A percentile compares a stretch with the other conserved stretches of the same genome.
Conservation (phyloP, 2,797 vertebrate species). For the Platalea minor region DNA sequence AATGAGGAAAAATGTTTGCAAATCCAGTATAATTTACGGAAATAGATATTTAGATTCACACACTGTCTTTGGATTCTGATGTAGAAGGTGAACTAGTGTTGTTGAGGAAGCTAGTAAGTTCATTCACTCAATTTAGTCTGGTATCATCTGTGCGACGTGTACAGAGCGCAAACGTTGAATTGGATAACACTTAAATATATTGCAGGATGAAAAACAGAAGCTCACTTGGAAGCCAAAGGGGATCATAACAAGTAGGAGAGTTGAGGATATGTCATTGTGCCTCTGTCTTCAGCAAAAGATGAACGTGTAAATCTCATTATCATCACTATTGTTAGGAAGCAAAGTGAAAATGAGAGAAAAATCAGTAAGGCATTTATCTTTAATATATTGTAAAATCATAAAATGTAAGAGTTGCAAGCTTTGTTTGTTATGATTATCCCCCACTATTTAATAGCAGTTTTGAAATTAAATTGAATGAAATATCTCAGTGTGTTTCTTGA, state of each 20-base stretch:
- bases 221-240: background rate
- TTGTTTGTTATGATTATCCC: background rate
- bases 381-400: background rate
- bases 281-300: background rate
- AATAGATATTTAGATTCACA: background rate
- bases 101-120: background rate
- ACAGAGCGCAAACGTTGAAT: background rate
- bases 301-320: background rate
- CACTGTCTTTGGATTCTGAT: background rate
- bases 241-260: background rate
- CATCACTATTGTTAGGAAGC: background rate
- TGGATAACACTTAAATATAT: background rate
- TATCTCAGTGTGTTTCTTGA: background rate
- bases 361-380: background rate
- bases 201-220: background rate
- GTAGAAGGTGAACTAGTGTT: background rate
- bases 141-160: background rate
- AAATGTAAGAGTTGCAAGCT: background rate
- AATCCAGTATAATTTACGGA: slow-evolving; percentile 18
- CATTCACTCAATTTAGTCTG: background rate
- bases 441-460: background rate
- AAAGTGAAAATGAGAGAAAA: background rate
- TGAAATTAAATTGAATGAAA: background rate
- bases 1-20: slow-evolving; percentile 14
- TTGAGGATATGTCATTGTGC: background rate